Percentiles rank a stretch among this genome's conserved stretches.
phyloP scores from a whole-genome alignment of 2,888 invertebrate species.

The Lagria hirta region DNA sequence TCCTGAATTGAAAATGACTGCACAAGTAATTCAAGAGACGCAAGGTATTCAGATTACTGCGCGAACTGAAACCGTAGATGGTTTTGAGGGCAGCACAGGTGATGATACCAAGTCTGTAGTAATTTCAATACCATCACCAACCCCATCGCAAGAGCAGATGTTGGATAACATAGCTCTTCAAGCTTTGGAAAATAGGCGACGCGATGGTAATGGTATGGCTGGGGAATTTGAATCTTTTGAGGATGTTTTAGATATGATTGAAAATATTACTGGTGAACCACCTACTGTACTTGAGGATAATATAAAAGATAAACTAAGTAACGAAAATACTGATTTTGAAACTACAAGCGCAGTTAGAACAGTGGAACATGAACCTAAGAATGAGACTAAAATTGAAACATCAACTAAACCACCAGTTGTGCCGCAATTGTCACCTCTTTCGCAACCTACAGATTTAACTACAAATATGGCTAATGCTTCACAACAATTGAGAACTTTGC shows the following conservation, averaged over 20 bases:
- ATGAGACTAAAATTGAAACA: constrained; percentile 33
- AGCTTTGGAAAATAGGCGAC: constrained; percentile 58
- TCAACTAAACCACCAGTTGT: constrained; percentile 57
- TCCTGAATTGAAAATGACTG: constrained; percentile 53
- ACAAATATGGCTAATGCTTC: constrained; percentile 72
- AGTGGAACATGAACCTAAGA: constrained; percentile 30
- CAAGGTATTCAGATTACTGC: constrained; percentile 47
- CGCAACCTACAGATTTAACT: constrained; percentile 71
- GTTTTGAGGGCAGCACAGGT: constrained; percentile 59
- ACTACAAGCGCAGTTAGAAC: constrained; percentile 20
- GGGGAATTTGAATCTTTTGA: constrained; percentile 67
- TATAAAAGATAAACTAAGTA: constrained; percentile 31
- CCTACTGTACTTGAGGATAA: constrained; percentile 42
- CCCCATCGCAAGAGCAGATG: constrained; percentile 66
- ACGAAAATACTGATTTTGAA: constrained; percentile 15
- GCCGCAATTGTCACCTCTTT: constrained; percentile 70
- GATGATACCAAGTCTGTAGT: constrained; percentile 66
- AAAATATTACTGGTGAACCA: constrained; percentile 59
- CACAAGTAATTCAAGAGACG: constrained; percentile 50
- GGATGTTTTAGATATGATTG: constrained; percentile 70
- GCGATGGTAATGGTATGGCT: constrained; percentile 56
- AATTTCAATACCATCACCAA: constrained; percentile 67
- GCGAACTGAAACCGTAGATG: constrained; percentile 58
- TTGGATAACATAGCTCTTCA: constrained; percentile 65
- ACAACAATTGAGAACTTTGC: constrained; percentile 66